A percentile compares a stretch with the other conserved stretches of the same genome.
phyloP scores from a whole-genome alignment of 2,113 vertebrate species.

The Tor tambroides region DNA sequence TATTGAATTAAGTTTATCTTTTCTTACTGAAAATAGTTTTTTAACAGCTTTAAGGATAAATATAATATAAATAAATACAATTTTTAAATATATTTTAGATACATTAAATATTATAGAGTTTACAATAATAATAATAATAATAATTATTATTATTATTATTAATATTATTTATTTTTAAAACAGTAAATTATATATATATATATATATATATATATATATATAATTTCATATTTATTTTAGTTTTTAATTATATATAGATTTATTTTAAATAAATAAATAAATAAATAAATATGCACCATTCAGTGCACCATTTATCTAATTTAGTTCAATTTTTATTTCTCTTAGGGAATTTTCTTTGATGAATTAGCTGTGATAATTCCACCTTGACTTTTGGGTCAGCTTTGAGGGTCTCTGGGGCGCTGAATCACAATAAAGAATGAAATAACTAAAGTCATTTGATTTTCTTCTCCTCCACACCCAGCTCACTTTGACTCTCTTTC shows the following conservation, averaged over 20 bases:
- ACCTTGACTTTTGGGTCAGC: slow-evolving; percentile 74
- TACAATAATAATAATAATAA: no score
- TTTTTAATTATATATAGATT: no score
- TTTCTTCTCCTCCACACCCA: background rate
- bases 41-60: background rate
- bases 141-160: no score
- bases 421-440: slow-evolving; percentile 16
- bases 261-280: no score
- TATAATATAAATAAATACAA: no score
- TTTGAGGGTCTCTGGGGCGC: slow-evolving; percentile 63
- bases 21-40: background rate
- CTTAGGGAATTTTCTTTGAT: slow-evolving; percentile 13
- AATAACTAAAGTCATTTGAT: background rate
- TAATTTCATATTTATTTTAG: no score
- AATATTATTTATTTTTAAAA: background rate
- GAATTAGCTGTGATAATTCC: slow-evolving; percentile 58
- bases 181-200: background rate
- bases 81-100: background rate
- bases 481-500: background rate
- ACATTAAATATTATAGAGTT: background rate
- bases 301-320: background rate
- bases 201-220: no score
- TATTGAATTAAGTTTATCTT: background rate
- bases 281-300: no score
- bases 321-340: background rate